Conservation (phyloP, 2,888 invertebrate genomes). For the Cecidostiba fungosa region DNA sequence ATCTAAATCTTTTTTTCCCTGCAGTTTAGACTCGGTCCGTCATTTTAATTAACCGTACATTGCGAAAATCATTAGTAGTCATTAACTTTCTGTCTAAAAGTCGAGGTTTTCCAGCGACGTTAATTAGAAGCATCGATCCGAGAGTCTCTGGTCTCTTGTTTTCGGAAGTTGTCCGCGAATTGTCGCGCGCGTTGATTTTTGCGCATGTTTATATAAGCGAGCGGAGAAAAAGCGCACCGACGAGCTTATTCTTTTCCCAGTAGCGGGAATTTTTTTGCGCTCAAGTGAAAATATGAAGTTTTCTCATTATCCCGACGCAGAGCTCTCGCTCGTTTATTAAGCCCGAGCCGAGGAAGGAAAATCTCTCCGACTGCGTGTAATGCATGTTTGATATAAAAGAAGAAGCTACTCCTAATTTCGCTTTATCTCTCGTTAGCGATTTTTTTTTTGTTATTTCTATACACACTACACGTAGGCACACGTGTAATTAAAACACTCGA, state of each 20-base stretch:
- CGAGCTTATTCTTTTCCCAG: not conserved
- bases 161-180: not conserved
- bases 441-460: not conserved
- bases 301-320: conserved; percentile 34
- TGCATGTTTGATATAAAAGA: not conserved
- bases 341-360: not conserved
- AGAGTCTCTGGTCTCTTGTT: not conserved
- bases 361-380: conserved; percentile 12
- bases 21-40: not conserved
- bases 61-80: conserved; percentile 44
- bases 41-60: conserved; percentile 47
- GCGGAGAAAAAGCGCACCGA: not conserved
- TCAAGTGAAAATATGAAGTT: conserved; percentile 31
- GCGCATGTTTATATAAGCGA: not conserved
- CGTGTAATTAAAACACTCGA: not conserved
- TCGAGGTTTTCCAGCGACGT: conserved; percentile 36
- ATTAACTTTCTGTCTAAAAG: not conserved
- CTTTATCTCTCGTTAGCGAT: conserved; percentile 3
- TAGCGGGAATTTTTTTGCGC: conserved; percentile 12
- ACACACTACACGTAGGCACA: not conserved
- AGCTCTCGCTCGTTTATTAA: conserved; percentile 37
- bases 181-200: not conserved
- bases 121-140: conserved; percentile 55
- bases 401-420: not conserved
- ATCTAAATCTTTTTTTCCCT: no score